Evolutionary conservation across 2,797 vertebrate species (phyloP), one percentile per base, ranked within the genome.

Genomic region (Esox lucius): DNA sequence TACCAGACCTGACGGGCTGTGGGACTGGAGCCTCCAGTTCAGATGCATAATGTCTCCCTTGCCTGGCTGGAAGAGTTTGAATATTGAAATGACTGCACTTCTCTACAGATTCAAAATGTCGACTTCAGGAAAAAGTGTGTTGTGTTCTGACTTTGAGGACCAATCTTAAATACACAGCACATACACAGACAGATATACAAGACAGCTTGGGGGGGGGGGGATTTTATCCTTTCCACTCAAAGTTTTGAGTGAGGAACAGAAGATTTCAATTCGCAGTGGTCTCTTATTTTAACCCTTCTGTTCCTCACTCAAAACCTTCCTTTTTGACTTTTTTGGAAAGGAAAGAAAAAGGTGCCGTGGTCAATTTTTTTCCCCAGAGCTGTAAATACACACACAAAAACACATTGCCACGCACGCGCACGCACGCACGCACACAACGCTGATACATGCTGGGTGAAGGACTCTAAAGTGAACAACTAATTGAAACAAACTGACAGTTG

Each of bases 401-500:
- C 28, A 31, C 28, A 31, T 31, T 31, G 28, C 28, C 28, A 3
- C 28, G n/a, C 59, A 31, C 74, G 11, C n/a, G 12, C 62, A 33
- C 71, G 62, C 46, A 71, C 53, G 61, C 65, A 78, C 33, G 1
- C 71, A 42, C 65, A 13, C 73, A 49, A 51, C 28, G 28, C 28
- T 31, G n/a, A 39, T 7, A 72, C 49, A 64, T 31, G 62, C 28
- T 28, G 7, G 13, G 71, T 75, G 56, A 68, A 71, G 42, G 65
- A 77, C 75, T 56, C 82, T 68, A 86, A 77, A 88, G 31, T 78
- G 68, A 61, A 72, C 64, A 79, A n/a, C 72, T 83, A 85, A 90
- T 82, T 85, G 80, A 89, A 89, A 81, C 72, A 85, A 86, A 84
- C 28, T 78, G 77, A 80, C 76, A 56, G 42, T 15, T 4, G n/a